Base-by-base conservation (phyloP, 1,140 invertebrate genomes). In the Battus philenor region DNA sequence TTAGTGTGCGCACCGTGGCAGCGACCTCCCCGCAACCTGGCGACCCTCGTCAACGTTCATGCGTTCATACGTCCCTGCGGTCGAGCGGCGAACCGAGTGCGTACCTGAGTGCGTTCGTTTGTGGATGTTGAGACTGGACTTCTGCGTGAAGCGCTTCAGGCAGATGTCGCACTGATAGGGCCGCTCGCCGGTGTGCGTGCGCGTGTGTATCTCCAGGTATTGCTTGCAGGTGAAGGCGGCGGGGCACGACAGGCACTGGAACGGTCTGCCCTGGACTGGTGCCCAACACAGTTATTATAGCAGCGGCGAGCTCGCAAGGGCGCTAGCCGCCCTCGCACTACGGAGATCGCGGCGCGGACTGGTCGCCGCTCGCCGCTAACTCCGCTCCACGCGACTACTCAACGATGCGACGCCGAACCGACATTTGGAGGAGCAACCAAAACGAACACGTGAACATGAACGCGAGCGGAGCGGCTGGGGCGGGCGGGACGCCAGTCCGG, bases 141-240 rank as follows among this genome's bases (percentile, higher is more conserved):
- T 92, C 70, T 91, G 90, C 32, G 90, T 91, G 82, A 91, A 92
- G 76, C 89, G 86, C 68, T 91, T 91, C 56, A 90, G 87, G 72
- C 90, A 91, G 59, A 90, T 86, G 65, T 90, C 89, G 76, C 93
- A 93, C 82, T 89, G 88, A 90, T 92, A 87, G 88, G 92, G 69
- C 22, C 91, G 83, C 75, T 93, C 91, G 50, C 92, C 91, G 41
- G 91, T 92, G 82, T 93, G 92, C 34, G 91, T 93, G 74, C 92
- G 87, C 87, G 91, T 92, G 85, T 94, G 92, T 59, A 93, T 92
- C 87, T 93, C 89, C 55, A 91, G 83, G 71, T 91, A 91, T 63
- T 90, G 90, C 79, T 92, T 92, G 66, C 90, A 89, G 65, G 90
- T 91, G 77, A 91, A 92, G 75, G 90, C 90, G 36, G 90, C 90